Evolutionary conservation across 2,113 vertebrate genomes (phyloP).

Genomic region (Scophthalmus maximus): DNA sequence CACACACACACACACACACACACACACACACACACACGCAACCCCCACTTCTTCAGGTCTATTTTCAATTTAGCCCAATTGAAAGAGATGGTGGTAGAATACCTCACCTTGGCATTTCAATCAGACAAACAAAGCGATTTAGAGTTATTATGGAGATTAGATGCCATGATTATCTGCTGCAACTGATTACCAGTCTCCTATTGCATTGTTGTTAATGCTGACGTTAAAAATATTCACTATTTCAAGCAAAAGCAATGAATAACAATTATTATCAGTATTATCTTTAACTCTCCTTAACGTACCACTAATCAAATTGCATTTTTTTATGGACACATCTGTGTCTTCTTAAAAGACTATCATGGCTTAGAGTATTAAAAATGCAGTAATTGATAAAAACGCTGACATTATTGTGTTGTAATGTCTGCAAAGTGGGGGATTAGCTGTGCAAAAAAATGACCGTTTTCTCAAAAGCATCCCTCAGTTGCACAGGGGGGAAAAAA

Average conservation of each 20-base stretch:
- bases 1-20: too few relatives aligned
- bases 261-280: slow-evolving; percentile 48
- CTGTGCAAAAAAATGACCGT: slow-evolving; percentile 21
- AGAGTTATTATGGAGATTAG: slow-evolving; percentile 33
- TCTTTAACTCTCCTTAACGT: slow-evolving; percentile 48
- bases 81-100: slow-evolving; percentile 58
- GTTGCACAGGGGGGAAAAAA: neutral
- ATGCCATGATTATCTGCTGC: slow-evolving; percentile 33
- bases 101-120: slow-evolving; percentile 57
- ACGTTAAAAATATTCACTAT: slow-evolving; percentile 25
- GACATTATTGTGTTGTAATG: slow-evolving; percentile 43
- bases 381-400: slow-evolving; percentile 46
- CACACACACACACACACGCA: too few relatives aligned
- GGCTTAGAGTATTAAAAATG: slow-evolving; percentile 53
- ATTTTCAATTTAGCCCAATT: slow-evolving; percentile 49
- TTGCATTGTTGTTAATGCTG: slow-evolving; percentile 49
- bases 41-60: slow-evolving; percentile 10
- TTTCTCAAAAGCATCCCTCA: slow-evolving; percentile 40
- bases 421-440: slow-evolving; percentile 14
- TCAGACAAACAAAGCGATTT: slow-evolving; percentile 29
- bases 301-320: slow-evolving; percentile 53
- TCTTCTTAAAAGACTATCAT: slow-evolving; percentile 54
- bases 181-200: slow-evolving; percentile 51
- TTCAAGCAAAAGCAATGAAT: slow-evolving; percentile 50
- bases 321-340: slow-evolving; percentile 54